Evolutionary conservation across 2,888 invertebrate species (phyloP), one percentile per base, ranked within the genome.

Genomic region (Eubasilissa splendida): DNA sequence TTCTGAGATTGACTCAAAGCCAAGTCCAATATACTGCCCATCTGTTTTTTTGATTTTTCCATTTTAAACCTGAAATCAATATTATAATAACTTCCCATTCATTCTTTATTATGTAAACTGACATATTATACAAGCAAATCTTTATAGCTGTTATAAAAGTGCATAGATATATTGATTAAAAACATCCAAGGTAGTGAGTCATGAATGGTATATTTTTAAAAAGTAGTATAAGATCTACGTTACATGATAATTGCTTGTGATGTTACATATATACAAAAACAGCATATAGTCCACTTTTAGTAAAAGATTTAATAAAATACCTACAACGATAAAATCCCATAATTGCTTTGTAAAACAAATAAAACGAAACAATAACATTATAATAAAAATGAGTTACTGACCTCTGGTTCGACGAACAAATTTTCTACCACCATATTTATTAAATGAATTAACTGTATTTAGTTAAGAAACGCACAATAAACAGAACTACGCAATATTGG

Each of bases 1-100:
- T 77, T 80, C 14, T 42, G 42, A 42, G 82, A 80, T 50, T 78
- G 80, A 52, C 68, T 77, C 42, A 80, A 79, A n/a, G 80, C 78
- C 54, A 80, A 50, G 58, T 82, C 80, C 60, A 82, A 65, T 76
- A 82, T 82, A 65, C 80, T 80, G 65, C 82, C 82, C 82, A 82
- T 82, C 63, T 53, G 66, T n/a, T 76, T 78, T 22, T 78, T 33
- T n/a, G 74, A 22, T 33, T 31, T 65, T 12, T 80, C 82, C 82
- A 82, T 82, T 22, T 70, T 82, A 74, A n/a, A 63, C 42, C 63
- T 63, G 63, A 63, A 63, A 63, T 63, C 33, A 42, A 42, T 42
- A 63, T 63, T 33, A 63, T 63, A 63, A 63, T 63, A 12, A 63
- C 31, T 33, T 31, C 31, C 33, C 63, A 63, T 33, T 12, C n/a